Evolutionary conservation across 2,113 vertebrate genomes (phyloP).

Genomic region (Podarcis muralis): DNA sequence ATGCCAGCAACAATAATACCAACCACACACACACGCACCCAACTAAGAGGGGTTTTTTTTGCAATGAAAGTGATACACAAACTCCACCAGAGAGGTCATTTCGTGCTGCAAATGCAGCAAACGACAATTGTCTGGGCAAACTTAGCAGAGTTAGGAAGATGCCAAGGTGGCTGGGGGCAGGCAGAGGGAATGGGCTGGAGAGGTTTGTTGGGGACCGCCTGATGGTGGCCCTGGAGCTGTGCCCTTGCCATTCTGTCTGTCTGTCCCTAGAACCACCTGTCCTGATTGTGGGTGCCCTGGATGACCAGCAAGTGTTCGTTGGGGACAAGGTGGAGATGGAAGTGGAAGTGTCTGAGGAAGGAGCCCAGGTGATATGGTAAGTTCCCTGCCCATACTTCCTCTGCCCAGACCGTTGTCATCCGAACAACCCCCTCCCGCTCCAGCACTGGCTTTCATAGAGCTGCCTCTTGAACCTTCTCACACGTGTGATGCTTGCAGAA

Average conservation of each 20-base stretch:
- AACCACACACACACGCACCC: no score
- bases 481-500: background rate
- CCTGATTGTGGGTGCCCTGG: constrained; percentile 83
- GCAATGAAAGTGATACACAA: no score
- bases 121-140: background rate
- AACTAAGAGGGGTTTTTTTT: no score
- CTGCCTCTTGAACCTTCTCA: background rate
- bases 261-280: constrained; percentile 81
- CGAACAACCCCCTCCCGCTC: background rate
- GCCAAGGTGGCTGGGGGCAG: rapidly evolving
- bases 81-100: no score
- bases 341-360: constrained; percentile 91
- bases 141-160: background rate
- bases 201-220: background rate
- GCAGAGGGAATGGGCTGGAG: background rate
- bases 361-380: constrained; percentile 88
- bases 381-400: background rate
- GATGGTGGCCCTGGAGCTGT: no score
- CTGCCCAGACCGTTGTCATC: background rate
- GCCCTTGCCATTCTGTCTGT: no score
- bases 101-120: no score
- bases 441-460: background rate
- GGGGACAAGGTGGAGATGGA: constrained; percentile 88
- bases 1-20: no score
- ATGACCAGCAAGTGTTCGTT: constrained; percentile 87